Base-by-base conservation (phyloP, 2,888 invertebrate species). In the Machimus atricapillus region DNA sequence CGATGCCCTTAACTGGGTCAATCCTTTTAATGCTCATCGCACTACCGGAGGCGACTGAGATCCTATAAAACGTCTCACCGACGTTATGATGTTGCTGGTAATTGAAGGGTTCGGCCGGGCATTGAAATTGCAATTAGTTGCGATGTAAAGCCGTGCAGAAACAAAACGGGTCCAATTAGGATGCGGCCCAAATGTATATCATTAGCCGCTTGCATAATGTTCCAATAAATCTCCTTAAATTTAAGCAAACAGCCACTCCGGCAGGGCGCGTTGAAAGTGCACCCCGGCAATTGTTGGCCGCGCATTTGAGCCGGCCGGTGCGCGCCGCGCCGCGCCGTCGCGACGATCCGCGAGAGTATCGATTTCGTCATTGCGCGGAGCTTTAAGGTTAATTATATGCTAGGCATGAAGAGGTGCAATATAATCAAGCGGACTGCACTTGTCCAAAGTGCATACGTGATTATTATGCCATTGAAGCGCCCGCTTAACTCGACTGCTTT, bases 381-480 rank as follows among this genome's bases (percentile, higher is more conserved):
- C 83, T 66, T 66, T 83, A 58, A 66, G 73, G 66, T 83, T 83
- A 83, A 83, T 83, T 66, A 83, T 73, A 83, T 73, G 83, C 83
- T 83, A 83, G 83, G 40, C 52, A 34, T 73, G 73, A 73, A 66
- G 81, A 83, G 83, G 83, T 83, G 83, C 83, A 83, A 83, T 83
- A 83, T 83, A 83, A 83, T 83, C 73, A 83, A 83, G 43, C 43
- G 19, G 37, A 73, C 34, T 83, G 83, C 83, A 83, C 83, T 83
- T 83, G 83, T 37, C 73, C 73, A 43, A 40, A 73, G 83, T 14
- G 83, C 66, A 66, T 66, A 83, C 83, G 83, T 83, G 83, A 83
- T 83, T 83, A 83, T 83, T 83, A 66, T 83, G 83, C 83, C 83
- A 73, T 83, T 73, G 83, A 81, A 66, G 83, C 37, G 37, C 81